These are phyloP conservation scores for Drosophila yakuba DNA, from an alignment of 1,140 invertebrate species.

Conservation along the genomic window DNA sequence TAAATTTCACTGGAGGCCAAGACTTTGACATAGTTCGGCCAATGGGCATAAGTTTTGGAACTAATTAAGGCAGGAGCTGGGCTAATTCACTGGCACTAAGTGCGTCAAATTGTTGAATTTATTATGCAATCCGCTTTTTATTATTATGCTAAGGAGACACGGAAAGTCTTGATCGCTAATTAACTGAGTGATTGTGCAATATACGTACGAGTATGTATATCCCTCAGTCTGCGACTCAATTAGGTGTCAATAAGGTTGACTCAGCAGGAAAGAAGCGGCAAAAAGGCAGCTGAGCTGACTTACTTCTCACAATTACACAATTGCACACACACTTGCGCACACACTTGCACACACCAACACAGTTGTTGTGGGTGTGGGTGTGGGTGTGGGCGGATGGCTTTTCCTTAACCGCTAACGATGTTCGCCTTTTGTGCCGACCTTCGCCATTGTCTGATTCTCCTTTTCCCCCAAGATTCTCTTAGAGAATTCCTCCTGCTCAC, in stretches of 20 bases:
- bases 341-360: no score
- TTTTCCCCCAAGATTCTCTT: background rate
- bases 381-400: background rate
- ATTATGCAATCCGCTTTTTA: background rate
- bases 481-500: background rate
- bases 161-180: background rate
- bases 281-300: constrained; percentile 26
- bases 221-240: constrained; percentile 50
- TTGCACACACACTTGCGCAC: constrained; percentile 42
- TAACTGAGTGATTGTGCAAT: background rate
- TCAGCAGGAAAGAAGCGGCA: constrained; percentile 1
- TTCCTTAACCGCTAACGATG: constrained; percentile 44
- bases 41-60: constrained; percentile 17
- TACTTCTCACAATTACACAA: constrained; percentile 56
- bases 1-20: background rate
- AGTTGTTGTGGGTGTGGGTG: background rate
- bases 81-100: constrained; percentile 28
- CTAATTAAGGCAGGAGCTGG: constrained; percentile 11
- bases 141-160: background rate
- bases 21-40: constrained; percentile 27
- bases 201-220: background rate
- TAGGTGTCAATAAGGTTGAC: constrained; percentile 61
- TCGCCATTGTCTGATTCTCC: constrained; percentile 16
- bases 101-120: constrained; percentile 17
- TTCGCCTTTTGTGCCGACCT: constrained; percentile 47